Conservation (phyloP, 2,797 vertebrate genomes). For the Rhyacichthys aspro region DNA sequence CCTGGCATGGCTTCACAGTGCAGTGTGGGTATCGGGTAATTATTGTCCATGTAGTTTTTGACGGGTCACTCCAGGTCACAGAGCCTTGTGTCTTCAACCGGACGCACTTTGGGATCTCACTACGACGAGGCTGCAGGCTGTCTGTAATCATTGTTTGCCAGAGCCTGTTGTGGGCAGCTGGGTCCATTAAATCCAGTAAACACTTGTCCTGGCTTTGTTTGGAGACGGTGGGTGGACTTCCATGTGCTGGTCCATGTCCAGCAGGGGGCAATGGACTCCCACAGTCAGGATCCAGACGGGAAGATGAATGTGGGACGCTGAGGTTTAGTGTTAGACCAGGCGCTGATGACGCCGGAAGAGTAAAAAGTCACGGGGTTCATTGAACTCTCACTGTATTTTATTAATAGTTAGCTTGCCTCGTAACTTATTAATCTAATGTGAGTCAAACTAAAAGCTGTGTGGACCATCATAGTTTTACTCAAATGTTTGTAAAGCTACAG, state of each 20-base stretch:
- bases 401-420: no score
- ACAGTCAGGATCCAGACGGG: conserved; percentile 22
- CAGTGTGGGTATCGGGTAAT: background rate
- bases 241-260: conserved; percentile 51
- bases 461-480: no score
- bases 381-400: no score
- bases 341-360: no score
- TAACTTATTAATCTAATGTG: no score
- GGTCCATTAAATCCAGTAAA: conserved; percentile 31
- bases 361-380: no score
- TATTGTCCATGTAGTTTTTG: background rate
- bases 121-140: no score
- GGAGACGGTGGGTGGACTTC: conserved; percentile 32
- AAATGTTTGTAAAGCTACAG: no score
- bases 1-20: conserved; percentile 7
- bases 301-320: conserved; percentile 40
- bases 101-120: no score
- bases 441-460: no score
- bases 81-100: background rate
- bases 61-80: background rate
- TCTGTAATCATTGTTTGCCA: background rate
- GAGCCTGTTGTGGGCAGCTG: conserved; percentile 8
- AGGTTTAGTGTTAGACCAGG: background rate
- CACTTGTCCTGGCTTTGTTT: conserved; percentile 24
- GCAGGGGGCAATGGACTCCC: conserved; percentile 66